These are phyloP conservation scores for Spheniscus humboldti DNA, from an alignment of 2,797 vertebrate species.

Conservation along the genomic window DNA sequence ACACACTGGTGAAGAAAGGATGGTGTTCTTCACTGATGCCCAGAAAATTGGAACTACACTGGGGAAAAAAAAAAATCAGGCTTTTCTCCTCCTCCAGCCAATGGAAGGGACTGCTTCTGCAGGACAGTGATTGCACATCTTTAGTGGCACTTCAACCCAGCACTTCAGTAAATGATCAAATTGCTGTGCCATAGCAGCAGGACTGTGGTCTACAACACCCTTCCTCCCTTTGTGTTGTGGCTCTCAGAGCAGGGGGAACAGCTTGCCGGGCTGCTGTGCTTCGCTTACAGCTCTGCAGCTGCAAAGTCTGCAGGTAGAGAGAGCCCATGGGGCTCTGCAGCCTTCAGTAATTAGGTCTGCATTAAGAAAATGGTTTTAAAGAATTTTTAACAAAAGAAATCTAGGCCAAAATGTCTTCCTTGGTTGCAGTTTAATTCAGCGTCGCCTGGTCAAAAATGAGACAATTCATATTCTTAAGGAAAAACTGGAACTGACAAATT, in stretches of 20 bases:
- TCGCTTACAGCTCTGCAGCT: neutral
- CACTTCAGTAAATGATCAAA: neutral
- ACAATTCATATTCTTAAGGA: conserved; percentile 47
- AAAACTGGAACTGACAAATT: conserved; percentile 44
- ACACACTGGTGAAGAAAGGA: neutral
- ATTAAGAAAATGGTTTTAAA: neutral
- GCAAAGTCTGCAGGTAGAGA: neutral
- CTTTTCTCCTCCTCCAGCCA: neutral
- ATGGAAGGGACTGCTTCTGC: neutral
- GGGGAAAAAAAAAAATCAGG: neutral
- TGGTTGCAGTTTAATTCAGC: neutral
- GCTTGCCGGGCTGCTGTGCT: fast-evolving
- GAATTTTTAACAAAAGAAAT: neutral
- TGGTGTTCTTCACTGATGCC: neutral
- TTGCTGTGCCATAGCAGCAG: neutral
- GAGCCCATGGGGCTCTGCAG: neutral
- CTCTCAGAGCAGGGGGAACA: neutral
- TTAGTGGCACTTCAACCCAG: neutral
- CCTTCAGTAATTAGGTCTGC: neutral
- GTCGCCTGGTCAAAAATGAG: conserved; percentile 9
- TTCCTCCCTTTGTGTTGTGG: neutral
- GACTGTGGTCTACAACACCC: neutral
- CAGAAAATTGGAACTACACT: neutral
- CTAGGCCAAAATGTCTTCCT: neutral
- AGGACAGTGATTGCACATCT: neutral